Percentiles rank a stretch among this genome's conserved stretches.
phyloP scores from a whole-genome alignment of 1,140 invertebrate species.

The Plutomurus gul region DNA sequence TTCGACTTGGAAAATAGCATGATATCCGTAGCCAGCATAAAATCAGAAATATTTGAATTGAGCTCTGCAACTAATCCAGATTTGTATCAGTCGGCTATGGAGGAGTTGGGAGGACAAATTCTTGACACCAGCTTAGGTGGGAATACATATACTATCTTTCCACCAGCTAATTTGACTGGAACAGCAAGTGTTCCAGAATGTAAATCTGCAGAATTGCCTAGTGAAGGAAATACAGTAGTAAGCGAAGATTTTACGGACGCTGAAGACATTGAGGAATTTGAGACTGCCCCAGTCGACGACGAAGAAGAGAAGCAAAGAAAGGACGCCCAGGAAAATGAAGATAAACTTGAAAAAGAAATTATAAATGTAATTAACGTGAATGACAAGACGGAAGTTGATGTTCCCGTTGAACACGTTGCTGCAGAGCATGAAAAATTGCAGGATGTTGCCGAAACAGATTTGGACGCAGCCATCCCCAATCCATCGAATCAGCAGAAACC shows the following conservation, averaged over 20 bases:
- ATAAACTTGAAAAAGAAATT: constrained; percentile 20
- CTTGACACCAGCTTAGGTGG: not conserved
- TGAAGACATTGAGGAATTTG: constrained; percentile 43
- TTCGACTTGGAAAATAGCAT: constrained; percentile 77
- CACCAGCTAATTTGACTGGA: not conserved
- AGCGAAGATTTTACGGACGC: constrained; percentile 45
- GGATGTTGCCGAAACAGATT: not conserved
- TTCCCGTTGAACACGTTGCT: not conserved
- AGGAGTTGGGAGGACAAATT: constrained; percentile 2
- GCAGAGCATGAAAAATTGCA: not conserved
- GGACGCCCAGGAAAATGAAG: constrained; percentile 32
- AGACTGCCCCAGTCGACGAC: constrained; percentile 36
- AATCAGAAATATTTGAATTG: constrained; percentile 72
- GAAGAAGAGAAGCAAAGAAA: not conserved
- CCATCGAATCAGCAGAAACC: constrained; percentile 12
- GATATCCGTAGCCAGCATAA: constrained; percentile 80
- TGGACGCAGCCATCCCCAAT: not conserved
- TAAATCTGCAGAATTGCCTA: constrained; percentile 1
- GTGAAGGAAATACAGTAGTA: constrained; percentile 38
- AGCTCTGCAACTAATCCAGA: constrained; percentile 10
- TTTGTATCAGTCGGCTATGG: constrained; percentile 33
- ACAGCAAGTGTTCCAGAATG: not conserved
- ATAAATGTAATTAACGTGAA: not conserved
- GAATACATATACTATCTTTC: constrained; percentile 35
- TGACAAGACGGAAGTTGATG: not conserved